Evolutionary conservation across 2,888 invertebrate species (phyloP).

Genomic region (Taphrorychus bicolor): DNA sequence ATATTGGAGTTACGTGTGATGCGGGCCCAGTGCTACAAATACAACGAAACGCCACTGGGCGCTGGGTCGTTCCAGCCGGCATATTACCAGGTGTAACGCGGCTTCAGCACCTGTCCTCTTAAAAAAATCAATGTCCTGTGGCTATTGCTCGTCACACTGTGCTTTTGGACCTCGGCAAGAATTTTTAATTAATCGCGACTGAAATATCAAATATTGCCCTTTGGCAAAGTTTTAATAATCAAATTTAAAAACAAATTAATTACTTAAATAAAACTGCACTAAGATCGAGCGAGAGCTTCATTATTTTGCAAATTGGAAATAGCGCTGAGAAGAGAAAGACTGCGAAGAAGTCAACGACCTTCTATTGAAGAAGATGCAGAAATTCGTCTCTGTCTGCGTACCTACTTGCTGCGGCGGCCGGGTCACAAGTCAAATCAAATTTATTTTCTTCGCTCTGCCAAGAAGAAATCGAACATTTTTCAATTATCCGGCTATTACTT

Average conservation of each 20-base stretch:
- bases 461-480: slow-evolving; percentile 29
- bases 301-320: slow-evolving; percentile 35
- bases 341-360: slow-evolving; percentile 36
- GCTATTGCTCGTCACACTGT: slow-evolving; percentile 55
- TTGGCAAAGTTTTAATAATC: no score
- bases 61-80: slow-evolving; percentile 52
- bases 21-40: slow-evolving; percentile 16
- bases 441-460: slow-evolving; percentile 33
- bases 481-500: slow-evolving; percentile 24
- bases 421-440: slow-evolving; percentile 42
- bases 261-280: neutral
- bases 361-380: slow-evolving; percentile 41
- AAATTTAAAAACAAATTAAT: neutral
- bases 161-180: slow-evolving; percentile 48
- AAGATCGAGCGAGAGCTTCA: neutral
- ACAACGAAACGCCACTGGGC: slow-evolving; percentile 30
- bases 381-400: slow-evolving; percentile 34
- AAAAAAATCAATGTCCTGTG: slow-evolving; percentile 59
- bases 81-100: slow-evolving; percentile 57
- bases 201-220: no score
- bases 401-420: slow-evolving; percentile 28
- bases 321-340: slow-evolving; percentile 37
- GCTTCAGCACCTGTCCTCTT: slow-evolving; percentile 57
- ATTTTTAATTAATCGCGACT: slow-evolving; percentile 16
- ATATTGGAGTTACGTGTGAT: neutral